Evolutionary conservation across 2,797 vertebrate genomes (phyloP).

Genomic region (Botia kubotai): DNA sequence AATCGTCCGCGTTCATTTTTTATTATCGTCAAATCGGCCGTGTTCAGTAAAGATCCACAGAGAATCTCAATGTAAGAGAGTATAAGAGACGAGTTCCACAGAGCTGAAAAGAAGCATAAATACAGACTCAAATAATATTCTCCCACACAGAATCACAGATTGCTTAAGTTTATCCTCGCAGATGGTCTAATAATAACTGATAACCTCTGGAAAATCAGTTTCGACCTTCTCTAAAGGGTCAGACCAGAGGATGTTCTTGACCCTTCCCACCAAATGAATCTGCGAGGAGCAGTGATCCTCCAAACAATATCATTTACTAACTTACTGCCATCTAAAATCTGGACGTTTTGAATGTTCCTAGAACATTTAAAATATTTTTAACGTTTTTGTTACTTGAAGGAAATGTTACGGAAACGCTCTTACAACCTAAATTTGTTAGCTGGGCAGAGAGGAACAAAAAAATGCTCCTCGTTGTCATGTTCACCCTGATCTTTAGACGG

Average conservation of each 20-base stretch:
- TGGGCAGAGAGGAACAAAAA: conserved; percentile 47
- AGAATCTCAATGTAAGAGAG: background rate
- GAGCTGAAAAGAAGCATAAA: conserved; percentile 6
- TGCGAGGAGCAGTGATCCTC: conserved; percentile 55
- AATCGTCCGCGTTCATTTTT: conserved; percentile 49
- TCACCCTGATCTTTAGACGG: conserved; percentile 67
- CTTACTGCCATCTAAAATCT: too few relatives aligned
- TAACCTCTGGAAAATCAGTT: conserved; percentile 69
- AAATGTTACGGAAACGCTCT: too few relatives aligned
- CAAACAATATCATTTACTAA: conserved; percentile 62
- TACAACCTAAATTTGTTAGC: too few relatives aligned
- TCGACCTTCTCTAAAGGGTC: conserved; percentile 65
- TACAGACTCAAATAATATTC: conserved; percentile 60
- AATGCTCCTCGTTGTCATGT: conserved; percentile 56
- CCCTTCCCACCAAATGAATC: conserved; percentile 76
- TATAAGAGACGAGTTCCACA: conserved; percentile 16
- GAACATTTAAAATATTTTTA: too few relatives aligned
- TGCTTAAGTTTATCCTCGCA: conserved; percentile 63
- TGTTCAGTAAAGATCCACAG: background rate
- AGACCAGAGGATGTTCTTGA: conserved; percentile 67
- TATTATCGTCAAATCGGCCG: background rate
- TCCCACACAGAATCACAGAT: conserved; percentile 70
- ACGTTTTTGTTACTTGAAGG: too few relatives aligned
- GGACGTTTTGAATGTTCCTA: too few relatives aligned
- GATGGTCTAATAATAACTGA: conserved; percentile 72